Evolutionary conservation across 2,113 vertebrate species (phyloP), one percentile per base, ranked within the genome.

Genomic region (Parus major): DNA sequence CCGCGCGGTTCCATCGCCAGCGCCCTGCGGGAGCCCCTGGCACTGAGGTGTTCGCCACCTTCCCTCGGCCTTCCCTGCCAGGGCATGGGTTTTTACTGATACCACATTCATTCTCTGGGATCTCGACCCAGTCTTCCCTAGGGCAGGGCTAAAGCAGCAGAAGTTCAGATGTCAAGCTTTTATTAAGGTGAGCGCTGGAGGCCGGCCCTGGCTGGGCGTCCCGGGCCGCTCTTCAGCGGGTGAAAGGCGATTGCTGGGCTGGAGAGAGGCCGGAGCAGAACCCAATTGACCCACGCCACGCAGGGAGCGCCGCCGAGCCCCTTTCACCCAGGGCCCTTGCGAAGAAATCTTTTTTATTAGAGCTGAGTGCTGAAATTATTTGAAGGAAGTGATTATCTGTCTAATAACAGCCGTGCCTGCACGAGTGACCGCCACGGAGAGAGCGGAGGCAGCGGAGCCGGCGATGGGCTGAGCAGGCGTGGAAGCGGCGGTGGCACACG

Each of bases 221-320:
- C 94, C 68, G 87, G 50, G 95, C 91, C 2, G 23, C 97, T 98
- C 96, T 98, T 94, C 94, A 95, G 93, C 35, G 52, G 96, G 95
- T 97, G 96, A 97, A 98, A 98, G 95, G 96, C 96, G 93, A 98
- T 98, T 97, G 97, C 97, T 97, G 97, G 94, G 96, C 97, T 91
- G 95, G 95, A 96, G 95, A 98, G 96, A 98, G 96, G 95, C 97
- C 17, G 4, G 78, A 95, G 95, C 97, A 94, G 97, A 97, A 96
- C 98, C 97, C 96, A 96, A 97, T 96, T 98, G 98, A 98, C 98
- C 98, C 92, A n/a, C 7, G 33, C 76, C 61, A 85, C 94, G 90
- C 88, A 86, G 97, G 96, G 95, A 97, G 96, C 97, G 97, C 59
- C 77, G 61, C 88, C 53, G 91, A 82, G 85, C 96, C 95, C 95